Percentiles rank a stretch among this genome's conserved stretches.
Evolutionary conservation across 2,797 vertebrate genomes (phyloP).

Genomic region (Enteromius paludinosus): DNA sequence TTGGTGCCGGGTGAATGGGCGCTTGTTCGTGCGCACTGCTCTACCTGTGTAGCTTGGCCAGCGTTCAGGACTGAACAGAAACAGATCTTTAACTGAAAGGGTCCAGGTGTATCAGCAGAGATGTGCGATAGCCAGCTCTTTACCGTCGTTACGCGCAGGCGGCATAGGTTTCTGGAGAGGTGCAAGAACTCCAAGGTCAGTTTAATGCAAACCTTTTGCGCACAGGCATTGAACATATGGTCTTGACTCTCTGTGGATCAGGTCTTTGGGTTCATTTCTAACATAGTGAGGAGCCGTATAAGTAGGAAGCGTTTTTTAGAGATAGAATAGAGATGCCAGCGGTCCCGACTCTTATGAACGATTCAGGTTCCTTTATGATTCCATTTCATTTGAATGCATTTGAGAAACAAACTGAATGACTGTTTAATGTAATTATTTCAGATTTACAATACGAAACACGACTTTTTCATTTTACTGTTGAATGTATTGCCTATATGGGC

Average conservation of each 20-base stretch:
- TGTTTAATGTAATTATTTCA: background rate
- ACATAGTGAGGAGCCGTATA: background rate
- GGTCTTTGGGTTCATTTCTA: constrained; percentile 12
- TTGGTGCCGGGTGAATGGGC: constrained; percentile 51
- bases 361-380: background rate
- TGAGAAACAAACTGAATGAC: background rate
- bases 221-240: background rate
- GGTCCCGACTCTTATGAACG: background rate
- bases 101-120: constrained; percentile 43
- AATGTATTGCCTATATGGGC: background rate
- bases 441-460: background rate
- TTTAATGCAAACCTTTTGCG: background rate
- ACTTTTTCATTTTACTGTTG: background rate
- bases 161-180: background rate
- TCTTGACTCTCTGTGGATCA: background rate
- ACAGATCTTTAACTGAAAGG: constrained; percentile 47
- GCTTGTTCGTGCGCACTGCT: constrained; percentile 43
- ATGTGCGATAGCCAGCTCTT: constrained; percentile 16
- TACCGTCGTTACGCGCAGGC: constrained; percentile 17
- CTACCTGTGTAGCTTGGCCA: constrained; percentile 69
- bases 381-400: background rate
- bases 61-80: constrained; percentile 64
- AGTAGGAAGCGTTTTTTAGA: background rate
- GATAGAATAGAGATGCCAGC: background rate
- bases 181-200: background rate